Evolutionary conservation across 1,140 invertebrate genomes (phyloP).

Genomic region (Reticulitermes speratus): DNA sequence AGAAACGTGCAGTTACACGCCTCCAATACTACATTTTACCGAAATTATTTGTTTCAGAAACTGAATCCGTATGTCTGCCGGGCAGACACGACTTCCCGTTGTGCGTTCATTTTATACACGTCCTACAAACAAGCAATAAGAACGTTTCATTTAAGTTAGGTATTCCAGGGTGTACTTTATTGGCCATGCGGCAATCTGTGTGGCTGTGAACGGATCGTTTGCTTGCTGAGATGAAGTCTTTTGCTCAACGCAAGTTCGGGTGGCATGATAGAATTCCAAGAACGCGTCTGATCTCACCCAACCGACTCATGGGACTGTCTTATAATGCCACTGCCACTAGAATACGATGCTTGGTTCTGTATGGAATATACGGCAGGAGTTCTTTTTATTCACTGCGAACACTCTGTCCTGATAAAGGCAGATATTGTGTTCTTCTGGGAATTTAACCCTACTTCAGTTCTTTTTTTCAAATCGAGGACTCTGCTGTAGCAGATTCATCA

Average conservation of each 20-base stretch:
- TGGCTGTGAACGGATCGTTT: neutral
- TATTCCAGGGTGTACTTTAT: too few species aligned
- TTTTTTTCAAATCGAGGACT: neutral
- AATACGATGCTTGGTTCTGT: neutral
- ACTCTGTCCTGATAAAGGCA: neutral
- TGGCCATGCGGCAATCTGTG: neutral
- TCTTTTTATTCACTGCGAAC: neutral
- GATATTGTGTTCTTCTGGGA: conserved; percentile 9
- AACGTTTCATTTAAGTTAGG: too few species aligned
- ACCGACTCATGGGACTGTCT: neutral
- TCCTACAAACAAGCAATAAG: too few species aligned
- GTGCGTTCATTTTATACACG: too few species aligned
- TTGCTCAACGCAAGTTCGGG: neutral
- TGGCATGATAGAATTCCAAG: neutral
- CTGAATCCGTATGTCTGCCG: too few species aligned
- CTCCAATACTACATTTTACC: too few species aligned
- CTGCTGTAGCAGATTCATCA: neutral
- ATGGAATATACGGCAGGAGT: neutral
- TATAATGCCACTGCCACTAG: neutral
- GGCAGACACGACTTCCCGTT: too few species aligned
- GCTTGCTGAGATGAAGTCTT: neutral
- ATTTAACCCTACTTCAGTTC: neutral
- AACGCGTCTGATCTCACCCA: neutral
- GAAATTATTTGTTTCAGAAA: too few species aligned
- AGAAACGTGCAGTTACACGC: too few species aligned